These are phyloP conservation scores for Brienomyrus brachyistius DNA, from an alignment of 2,113 vertebrate species.

Conservation along the genomic window DNA sequence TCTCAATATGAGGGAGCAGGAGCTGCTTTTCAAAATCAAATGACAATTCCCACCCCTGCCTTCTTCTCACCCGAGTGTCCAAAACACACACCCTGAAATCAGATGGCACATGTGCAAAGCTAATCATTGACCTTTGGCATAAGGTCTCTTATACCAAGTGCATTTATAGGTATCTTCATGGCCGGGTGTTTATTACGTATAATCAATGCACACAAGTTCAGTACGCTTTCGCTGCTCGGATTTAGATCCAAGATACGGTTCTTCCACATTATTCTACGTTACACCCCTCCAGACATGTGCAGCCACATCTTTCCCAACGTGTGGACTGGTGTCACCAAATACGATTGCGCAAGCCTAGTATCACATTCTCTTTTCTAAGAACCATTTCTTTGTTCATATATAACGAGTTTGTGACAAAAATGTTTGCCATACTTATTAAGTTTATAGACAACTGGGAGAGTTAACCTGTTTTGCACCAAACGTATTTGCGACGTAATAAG, in stretches of 20 bases:
- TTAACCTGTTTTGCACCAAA: background rate
- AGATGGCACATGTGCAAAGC: background rate
- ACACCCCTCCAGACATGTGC: background rate
- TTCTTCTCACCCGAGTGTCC: background rate
- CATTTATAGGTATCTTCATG: background rate
- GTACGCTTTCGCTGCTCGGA: background rate
- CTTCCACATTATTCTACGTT: background rate
- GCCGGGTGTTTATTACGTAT: background rate
- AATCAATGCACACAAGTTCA: background rate
- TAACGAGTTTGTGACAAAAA: background rate
- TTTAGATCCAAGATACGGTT: background rate
- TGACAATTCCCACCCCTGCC: background rate
- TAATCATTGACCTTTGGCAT: background rate
- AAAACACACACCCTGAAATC: background rate
- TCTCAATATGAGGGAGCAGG: background rate
- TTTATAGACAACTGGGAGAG: background rate
- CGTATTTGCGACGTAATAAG: background rate
- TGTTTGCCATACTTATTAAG: background rate
- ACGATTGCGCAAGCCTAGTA: background rate
- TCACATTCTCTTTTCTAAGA: background rate
- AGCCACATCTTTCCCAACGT: background rate
- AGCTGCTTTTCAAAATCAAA: background rate
- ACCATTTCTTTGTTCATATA: background rate
- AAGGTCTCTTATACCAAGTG: background rate
- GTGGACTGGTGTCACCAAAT: background rate